Evolutionary conservation across 2,113 vertebrate species (phyloP).

Genomic region (Mastomys coucha): DNA sequence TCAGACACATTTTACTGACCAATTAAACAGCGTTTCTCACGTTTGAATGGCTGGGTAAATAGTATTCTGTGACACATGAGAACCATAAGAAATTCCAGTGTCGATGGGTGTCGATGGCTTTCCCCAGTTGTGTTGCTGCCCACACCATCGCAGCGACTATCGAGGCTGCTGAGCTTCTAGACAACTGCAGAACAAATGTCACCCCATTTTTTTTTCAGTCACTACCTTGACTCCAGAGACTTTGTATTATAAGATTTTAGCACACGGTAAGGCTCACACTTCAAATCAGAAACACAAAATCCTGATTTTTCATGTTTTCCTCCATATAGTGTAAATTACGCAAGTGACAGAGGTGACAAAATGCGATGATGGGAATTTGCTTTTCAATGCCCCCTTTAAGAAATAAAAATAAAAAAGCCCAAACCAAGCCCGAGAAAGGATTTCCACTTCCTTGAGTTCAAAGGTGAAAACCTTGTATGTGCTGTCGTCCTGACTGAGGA

Average conservation of each 20-base stretch:
- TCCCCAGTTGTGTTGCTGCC: neutral
- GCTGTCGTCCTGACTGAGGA: neutral
- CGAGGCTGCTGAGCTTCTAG: neutral
- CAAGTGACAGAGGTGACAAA: conserved; percentile 30
- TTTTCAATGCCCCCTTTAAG: neutral
- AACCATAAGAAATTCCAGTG: conserved; percentile 54
- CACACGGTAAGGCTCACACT: neutral
- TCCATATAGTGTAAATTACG: neutral
- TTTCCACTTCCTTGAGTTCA: neutral
- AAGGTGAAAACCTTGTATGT: neutral
- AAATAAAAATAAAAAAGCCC: neutral
- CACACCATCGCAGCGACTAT: neutral
- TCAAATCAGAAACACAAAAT: neutral
- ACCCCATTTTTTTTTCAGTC: neutral
- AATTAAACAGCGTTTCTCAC: conserved; percentile 47
- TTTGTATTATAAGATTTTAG: neutral
- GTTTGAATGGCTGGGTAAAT: conserved; percentile 29
- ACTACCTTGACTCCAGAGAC: neutral
- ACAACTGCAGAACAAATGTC: conserved; percentile 1
- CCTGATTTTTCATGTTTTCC: conserved; percentile 42
- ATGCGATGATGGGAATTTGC: neutral
- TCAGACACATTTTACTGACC: conserved; percentile 17
- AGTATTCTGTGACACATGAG: conserved; percentile 9
- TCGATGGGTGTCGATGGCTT: conserved; percentile 7
- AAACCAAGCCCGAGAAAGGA: neutral